A percentile compares a stretch with the other conserved stretches of the same genome.
phyloP scores from a whole-genome alignment of 1,140 invertebrate species.

The Colletes gigas region DNA sequence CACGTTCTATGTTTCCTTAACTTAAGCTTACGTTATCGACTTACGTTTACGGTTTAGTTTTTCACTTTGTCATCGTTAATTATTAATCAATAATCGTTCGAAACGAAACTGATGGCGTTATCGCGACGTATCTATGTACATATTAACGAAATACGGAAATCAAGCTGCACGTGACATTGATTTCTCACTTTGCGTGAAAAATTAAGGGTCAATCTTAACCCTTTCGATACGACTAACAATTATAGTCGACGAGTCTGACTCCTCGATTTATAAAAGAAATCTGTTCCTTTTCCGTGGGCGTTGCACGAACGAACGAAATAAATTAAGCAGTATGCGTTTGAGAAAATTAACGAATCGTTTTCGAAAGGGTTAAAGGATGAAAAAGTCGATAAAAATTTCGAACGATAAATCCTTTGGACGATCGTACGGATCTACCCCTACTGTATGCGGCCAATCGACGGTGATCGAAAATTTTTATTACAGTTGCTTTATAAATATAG shows the following conservation, averaged over 20 bases:
- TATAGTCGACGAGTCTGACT: not conserved
- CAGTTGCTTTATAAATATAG: too few relatives aligned
- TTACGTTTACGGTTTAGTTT: conserved; percentile 18
- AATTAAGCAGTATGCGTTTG: too few relatives aligned
- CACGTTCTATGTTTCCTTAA: conserved; percentile 23
- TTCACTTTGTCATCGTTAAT: not conserved
- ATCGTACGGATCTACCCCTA: not conserved
- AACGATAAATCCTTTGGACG: conserved; percentile 14
- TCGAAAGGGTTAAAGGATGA: conserved; percentile 4
- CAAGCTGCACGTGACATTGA: too few relatives aligned
- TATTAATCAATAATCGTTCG: not conserved
- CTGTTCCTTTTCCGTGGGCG: too few relatives aligned
- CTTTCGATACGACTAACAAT: too few relatives aligned
- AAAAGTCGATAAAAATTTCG: conserved; percentile 32
- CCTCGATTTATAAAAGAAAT: too few relatives aligned
- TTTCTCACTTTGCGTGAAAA: too few relatives aligned
- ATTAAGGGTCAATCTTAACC: too few relatives aligned
- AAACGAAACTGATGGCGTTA: not conserved
- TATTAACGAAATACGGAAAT: not conserved
- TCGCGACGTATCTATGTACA: not conserved
- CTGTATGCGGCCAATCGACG: not conserved
- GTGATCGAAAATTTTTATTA: not conserved
- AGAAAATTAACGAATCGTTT: too few relatives aligned
- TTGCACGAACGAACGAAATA: too few relatives aligned
- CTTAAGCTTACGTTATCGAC: conserved; percentile 2